Conservation (phyloP, 2,888 invertebrate species). For the Hypolimnas misippus region DNA sequence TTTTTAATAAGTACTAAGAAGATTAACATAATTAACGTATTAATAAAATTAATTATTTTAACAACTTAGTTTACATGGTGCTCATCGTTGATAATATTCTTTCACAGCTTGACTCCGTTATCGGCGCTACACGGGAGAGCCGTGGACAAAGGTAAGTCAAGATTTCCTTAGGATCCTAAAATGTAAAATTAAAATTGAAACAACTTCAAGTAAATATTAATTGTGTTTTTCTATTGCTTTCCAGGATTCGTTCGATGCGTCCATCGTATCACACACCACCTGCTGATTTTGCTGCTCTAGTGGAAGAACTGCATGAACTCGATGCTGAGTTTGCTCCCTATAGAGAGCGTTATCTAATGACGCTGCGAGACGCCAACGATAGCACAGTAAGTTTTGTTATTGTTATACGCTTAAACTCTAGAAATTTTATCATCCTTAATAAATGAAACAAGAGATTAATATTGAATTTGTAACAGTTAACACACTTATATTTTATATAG, state of each 20-base stretch:
- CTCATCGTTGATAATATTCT: neutral
- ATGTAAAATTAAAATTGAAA: too few species aligned
- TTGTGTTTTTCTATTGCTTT: too few species aligned
- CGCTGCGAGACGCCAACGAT: constrained; percentile 45
- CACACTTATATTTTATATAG: too few species aligned
- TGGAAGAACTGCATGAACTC: constrained; percentile 61
- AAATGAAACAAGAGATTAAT: too few species aligned
- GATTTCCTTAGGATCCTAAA: neutral
- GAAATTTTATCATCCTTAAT: too few species aligned
- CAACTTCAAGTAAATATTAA: neutral
- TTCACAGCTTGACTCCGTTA: constrained; percentile 26
- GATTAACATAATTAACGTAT: neutral
- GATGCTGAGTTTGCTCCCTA: constrained; percentile 60
- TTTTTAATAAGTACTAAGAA: constrained; percentile 2
- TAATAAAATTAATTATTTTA: neutral
- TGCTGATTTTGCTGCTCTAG: constrained; percentile 56
- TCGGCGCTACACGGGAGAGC: constrained; percentile 19
- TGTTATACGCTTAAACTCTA: neutral
- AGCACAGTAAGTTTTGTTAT: neutral
- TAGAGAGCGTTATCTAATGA: constrained; percentile 51
- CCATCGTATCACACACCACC: constrained; percentile 53
- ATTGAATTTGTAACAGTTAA: too few species aligned
- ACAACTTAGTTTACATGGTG: neutral
- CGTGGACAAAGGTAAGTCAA: constrained; percentile 29
- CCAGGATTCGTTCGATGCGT: constrained; percentile 47